Evolutionary conservation across 2,797 vertebrate genomes (phyloP).

Genomic region (Anniella stebbinsi): DNA sequence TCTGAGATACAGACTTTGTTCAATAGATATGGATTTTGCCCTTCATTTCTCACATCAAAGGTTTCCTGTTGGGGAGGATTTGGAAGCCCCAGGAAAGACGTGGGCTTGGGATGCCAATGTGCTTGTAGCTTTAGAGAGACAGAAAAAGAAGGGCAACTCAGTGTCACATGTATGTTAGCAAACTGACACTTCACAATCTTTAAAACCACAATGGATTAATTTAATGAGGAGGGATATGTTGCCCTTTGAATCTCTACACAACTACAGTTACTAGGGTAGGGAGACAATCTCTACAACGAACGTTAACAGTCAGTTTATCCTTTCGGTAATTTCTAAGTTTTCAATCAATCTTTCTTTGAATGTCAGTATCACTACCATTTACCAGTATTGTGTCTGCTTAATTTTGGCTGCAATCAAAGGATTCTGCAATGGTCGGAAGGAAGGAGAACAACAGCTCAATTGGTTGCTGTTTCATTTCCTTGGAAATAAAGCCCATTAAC

Average conservation of each 20-base stretch:
- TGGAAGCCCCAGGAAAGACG: neutral
- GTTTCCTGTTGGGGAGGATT: neutral
- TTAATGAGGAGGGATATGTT: slow-evolving; percentile 58
- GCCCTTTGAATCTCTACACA: neutral
- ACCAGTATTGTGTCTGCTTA: no score
- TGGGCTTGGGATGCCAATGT: no score
- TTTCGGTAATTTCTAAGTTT: neutral
- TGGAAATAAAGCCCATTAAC: neutral
- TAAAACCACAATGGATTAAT: slow-evolving; percentile 55
- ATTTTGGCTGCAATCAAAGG: no score
- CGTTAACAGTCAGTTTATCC: neutral
- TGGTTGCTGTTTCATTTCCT: slow-evolving; percentile 12
- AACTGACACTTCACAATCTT: neutral
- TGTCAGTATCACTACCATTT: no score
- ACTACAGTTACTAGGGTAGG: neutral
- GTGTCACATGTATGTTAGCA: neutral
- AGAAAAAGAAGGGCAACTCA: no score
- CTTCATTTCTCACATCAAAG: neutral
- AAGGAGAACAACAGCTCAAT: no score
- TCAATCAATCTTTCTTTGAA: neutral
- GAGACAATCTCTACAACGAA: neutral
- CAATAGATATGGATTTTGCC: neutral
- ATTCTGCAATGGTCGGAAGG: no score
- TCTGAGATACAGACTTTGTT: accelerated
- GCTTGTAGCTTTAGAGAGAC: no score